Base-by-base conservation (phyloP, 2,113 vertebrate genomes). In the Larimichthys crocea region DNA sequence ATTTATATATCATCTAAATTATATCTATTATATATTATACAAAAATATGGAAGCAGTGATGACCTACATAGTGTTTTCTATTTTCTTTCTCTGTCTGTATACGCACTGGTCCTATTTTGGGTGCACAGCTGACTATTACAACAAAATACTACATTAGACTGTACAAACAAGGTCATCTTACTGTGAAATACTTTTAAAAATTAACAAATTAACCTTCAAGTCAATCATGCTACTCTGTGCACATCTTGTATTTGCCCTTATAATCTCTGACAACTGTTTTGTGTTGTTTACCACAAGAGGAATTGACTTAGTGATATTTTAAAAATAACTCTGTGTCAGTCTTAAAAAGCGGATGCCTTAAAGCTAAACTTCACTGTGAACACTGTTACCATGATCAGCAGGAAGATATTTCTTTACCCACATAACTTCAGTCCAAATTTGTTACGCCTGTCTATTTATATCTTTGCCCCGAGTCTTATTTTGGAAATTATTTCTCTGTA, bases 371-470 rank as follows among this genome's bases (percentile, higher is more conserved):
- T 60, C 52, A 62, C n/a, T 1, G 24, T 73, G 12, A n/a, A 74
- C 63, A 56, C 14, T 52, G 48, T 85, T 75, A 40, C 55, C 62
- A 20, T 56, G 62, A 24, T 3, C 48, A 70, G 46, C 64, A 24
- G 52, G 56, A 62, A 19, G 24, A 55, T 59, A 79, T 84, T 73
- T 87, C 40, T 73, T 79, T 56, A 49, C 66, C 16, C 59, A 65
- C 52, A 86, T 82, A 81, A 53, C 75, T 52, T 75, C 48, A 49
- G 60, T 64, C 74, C 61, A 86, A 78, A 66, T 81, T 1, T 10
- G 60, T 60, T 62, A 46, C 56, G 61, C 53, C 29, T 17, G 20
- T 78, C 69, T 91, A 88, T 91, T 81, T 79, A 88, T 90, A 86
- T 2, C 59, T 17, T 59, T 46, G 3, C 19, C 26, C 64, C 3